A percentile compares a stretch with the other conserved stretches of the same genome.
phyloP scores from a whole-genome alignment of 37 sponge, comb jelly and placozoan genomes.

The Crambe crambe region DNA sequence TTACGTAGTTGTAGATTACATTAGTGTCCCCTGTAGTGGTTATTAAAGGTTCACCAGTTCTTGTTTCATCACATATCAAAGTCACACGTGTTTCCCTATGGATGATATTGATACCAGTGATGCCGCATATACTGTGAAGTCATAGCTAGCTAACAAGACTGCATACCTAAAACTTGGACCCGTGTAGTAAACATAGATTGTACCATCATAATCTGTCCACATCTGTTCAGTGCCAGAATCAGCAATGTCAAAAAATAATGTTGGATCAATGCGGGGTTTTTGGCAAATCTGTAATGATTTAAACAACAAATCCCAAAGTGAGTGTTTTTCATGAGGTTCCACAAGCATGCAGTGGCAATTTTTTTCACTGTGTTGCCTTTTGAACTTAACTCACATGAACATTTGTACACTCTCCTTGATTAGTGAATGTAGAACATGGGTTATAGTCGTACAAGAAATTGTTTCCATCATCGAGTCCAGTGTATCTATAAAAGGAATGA shows the following conservation, averaged over 20 bases:
- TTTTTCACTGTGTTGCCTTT: no score
- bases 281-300: conserved; percentile 14
- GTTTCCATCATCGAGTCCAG: background rate
- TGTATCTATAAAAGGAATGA: background rate
- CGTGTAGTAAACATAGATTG: conserved; percentile 15
- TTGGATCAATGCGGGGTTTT: background rate
- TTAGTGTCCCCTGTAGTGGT: background rate
- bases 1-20: background rate
- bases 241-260: background rate
- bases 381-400: background rate
- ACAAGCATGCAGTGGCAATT: background rate
- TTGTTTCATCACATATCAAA: background rate
- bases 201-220: background rate
- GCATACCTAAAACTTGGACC: background rate
- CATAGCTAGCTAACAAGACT: no score
- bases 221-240: conserved; percentile 19
- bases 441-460: background rate
- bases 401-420: background rate
- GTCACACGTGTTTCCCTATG: background rate
- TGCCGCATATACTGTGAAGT: background rate
- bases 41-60: background rate
- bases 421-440: background rate
- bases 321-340: no score
- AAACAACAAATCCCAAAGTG: no score
- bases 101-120: no score